These are phyloP conservation scores for Yponomeuta plumbellus DNA, from an alignment of 2,888 invertebrate species.

Conservation along the genomic window DNA sequence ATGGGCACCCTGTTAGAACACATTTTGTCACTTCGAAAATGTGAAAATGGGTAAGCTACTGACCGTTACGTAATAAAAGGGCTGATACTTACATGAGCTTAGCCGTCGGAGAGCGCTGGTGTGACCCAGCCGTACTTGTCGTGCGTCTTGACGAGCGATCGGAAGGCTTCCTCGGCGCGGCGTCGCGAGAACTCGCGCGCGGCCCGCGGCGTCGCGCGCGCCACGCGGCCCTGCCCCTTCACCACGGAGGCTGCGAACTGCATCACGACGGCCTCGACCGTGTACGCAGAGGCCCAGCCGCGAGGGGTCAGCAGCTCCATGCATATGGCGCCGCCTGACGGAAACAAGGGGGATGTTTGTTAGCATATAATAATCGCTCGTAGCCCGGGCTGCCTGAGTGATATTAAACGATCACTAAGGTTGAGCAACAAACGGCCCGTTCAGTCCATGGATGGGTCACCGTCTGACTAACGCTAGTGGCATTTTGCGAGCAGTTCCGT, in stretches of 20 bases:
- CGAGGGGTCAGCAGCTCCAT: constrained; percentile 91
- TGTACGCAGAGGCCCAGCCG: constrained; percentile 92
- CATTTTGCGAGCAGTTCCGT: too few species aligned
- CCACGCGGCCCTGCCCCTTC: constrained; percentile 90
- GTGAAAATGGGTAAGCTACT: too few species aligned
- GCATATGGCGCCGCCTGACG: constrained; percentile 87
- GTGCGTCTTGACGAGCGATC: constrained; percentile 91
- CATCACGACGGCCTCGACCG: constrained; percentile 91
- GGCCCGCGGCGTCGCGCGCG: constrained; percentile 86
- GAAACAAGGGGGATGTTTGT: neutral
- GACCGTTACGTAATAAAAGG: too few species aligned
- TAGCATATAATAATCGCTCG: too few species aligned
- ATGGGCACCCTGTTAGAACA: too few species aligned
- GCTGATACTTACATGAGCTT: constrained; percentile 39
- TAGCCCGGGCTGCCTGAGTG: too few species aligned
- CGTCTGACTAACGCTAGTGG: too few species aligned
- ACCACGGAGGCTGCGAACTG: constrained; percentile 93
- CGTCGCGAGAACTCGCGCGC: constrained; percentile 86
- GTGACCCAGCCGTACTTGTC: constrained; percentile 96
- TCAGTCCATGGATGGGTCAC: too few species aligned
- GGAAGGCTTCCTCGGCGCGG: constrained; percentile 91
- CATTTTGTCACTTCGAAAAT: too few species aligned
- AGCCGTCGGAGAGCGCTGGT: constrained; percentile 90
- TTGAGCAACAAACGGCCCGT: too few species aligned
- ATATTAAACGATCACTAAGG: too few species aligned